Percentiles rank a stretch among this genome's conserved stretches.
Evolutionary conservation across 2,113 vertebrate species (phyloP).

Genomic region (Xenopus laevis): DNA sequence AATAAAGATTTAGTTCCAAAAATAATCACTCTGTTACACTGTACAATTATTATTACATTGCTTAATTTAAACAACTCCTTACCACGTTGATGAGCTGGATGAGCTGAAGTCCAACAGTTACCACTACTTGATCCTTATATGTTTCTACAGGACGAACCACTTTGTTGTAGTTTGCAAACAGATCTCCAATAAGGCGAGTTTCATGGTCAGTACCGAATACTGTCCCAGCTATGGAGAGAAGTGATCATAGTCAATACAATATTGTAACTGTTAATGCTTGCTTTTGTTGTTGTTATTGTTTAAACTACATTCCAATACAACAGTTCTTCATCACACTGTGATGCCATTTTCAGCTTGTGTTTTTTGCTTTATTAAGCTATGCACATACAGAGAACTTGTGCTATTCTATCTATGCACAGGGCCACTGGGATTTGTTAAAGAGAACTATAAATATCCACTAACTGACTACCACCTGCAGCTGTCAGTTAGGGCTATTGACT

Average conservation of each 20-base stretch:
- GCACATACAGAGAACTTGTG: too few relatives aligned
- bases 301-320: too few relatives aligned
- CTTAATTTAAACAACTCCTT: constrained; percentile 18
- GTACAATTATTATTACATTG: not conserved
- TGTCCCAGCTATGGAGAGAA: constrained; percentile 55
- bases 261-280: too few relatives aligned
- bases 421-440: too few relatives aligned
- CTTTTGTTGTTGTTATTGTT: too few relatives aligned
- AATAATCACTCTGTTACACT: not conserved
- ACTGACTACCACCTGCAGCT: too few relatives aligned
- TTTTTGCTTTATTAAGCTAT: too few relatives aligned
- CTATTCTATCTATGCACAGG: too few relatives aligned
- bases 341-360: too few relatives aligned
- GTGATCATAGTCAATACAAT: not conserved
- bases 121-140: constrained; percentile 71
- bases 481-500: too few relatives aligned
- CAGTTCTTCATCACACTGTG: too few relatives aligned
- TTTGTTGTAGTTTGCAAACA: constrained; percentile 84
- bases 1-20: not conserved
- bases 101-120: constrained; percentile 90
- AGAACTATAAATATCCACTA: too few relatives aligned
- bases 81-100: constrained; percentile 98
- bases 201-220: constrained; percentile 76
- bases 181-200: constrained; percentile 72
- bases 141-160: constrained; percentile 86